These are phyloP conservation scores for Phymatocera aterrima DNA, from an alignment of 2,888 invertebrate species.

Conservation along the genomic window DNA sequence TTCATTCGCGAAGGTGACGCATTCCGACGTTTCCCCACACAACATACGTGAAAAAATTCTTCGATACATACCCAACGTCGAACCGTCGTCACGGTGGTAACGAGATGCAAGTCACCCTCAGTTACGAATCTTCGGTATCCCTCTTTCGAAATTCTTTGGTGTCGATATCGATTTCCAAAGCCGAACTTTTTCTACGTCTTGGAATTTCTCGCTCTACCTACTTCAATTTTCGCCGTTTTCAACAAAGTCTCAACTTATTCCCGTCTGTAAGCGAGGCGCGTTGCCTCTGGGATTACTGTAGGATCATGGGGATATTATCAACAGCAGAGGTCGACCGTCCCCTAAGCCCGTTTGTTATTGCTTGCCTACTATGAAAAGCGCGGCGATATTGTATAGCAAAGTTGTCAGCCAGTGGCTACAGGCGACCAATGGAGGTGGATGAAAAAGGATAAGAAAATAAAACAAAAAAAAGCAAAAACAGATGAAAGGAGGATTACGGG, in stretches of 20 bases:
- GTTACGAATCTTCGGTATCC: slow-evolving; percentile 22
- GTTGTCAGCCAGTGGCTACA: slow-evolving; percentile 29
- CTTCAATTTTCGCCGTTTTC: neutral
- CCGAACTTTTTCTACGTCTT: neutral
- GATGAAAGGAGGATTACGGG: neutral
- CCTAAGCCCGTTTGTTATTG: slow-evolving; percentile 40
- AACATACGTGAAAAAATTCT: neutral
- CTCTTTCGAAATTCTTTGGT: neutral
- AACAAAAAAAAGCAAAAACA: neutral
- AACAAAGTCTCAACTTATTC: slow-evolving; percentile 23
- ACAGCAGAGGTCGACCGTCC: slow-evolving; percentile 36
- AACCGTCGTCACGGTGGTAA: slow-evolving; percentile 34
- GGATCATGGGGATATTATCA: slow-evolving; percentile 43
- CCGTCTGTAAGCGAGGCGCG: slow-evolving; percentile 27
- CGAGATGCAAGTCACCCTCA: slow-evolving; percentile 41
- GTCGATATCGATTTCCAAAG: slow-evolving; percentile 13
- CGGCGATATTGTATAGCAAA: slow-evolving; percentile 33
- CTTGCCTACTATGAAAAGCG: slow-evolving; percentile 37
- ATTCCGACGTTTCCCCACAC: neutral
- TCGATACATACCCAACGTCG: slow-evolving; percentile 24
- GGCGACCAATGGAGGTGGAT: neutral
- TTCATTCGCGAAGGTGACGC: neutral
- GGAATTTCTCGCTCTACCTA: neutral
- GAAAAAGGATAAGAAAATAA: neutral
- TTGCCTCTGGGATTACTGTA: slow-evolving; percentile 30